phyloP scores from a whole-genome alignment of 1,140 invertebrate species.

The Catajapyx aquilonaris region DNA sequence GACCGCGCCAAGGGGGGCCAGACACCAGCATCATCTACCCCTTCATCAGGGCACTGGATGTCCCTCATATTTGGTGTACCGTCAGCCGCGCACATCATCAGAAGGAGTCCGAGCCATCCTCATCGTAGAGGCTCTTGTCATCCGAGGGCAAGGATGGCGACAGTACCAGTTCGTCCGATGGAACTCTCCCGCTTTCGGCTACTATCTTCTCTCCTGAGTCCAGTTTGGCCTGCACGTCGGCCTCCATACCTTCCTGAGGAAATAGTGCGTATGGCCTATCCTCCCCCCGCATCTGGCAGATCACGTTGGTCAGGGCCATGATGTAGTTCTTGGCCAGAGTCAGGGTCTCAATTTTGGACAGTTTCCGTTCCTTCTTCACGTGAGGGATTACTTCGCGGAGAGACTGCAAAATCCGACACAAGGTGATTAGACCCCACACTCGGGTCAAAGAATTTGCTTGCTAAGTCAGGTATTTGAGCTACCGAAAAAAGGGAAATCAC shows the following conservation, averaged over 20 bases:
- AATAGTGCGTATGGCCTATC: conserved; percentile 30
- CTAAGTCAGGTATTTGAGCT: no score
- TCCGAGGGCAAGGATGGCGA: neutral
- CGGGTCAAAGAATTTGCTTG: no score
- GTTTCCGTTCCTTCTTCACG: conserved; percentile 58
- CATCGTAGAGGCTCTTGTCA: conserved; percentile 2
- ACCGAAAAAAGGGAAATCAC: no score
- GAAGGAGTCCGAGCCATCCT: no score
- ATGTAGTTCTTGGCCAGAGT: conserved; percentile 78
- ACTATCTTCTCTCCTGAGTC: neutral
- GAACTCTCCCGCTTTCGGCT: neutral
- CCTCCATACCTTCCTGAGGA: neutral
- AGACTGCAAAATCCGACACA: conserved; percentile 41
- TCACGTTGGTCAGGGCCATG: conserved; percentile 69
- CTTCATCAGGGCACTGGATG: no score
- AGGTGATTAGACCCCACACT: no score
- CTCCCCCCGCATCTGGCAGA: conserved; percentile 55
- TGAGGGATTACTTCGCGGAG: conserved; percentile 70
- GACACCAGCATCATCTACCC: no score
- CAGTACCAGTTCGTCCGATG: neutral
- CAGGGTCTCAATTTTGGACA: conserved; percentile 71
- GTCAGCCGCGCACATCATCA: no score
- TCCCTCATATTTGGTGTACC: no score
- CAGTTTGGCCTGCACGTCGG: neutral
- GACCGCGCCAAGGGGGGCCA: no score